Base-by-base conservation (phyloP, 2,797 vertebrate species). In the Sphenopsis melanotis region DNA sequence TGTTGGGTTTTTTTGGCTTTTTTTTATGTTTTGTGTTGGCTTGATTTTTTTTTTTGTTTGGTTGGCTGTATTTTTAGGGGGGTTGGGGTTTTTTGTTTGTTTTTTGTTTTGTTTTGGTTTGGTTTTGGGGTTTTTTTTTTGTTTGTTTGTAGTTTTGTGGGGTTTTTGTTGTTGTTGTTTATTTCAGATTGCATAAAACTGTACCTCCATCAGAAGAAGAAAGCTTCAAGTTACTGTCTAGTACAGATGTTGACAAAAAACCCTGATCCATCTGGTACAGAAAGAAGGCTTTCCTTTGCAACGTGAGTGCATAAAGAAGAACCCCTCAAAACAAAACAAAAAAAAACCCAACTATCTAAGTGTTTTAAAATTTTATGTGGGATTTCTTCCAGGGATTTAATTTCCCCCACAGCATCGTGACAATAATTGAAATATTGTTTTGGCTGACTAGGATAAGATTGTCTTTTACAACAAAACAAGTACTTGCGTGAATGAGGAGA, bases 361-460 rank as follows among this genome's bases (percentile, higher is more conserved):
- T 20, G 8, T 44, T 61, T 81, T 44, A 30, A 61, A 81, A 49
- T 36, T 57, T 8, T 49, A 18, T 34, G 18, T 22, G 10, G 2
- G 7, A 41, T 26, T 64, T 61, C 20, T 87, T 82, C 37, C 22
- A 53, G 32, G 5, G 18, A 22, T 74, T 21, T 12, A 41, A 6
- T 41, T 49, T 75, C 37, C 26, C 20, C 13, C 53, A 49, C 9
- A 66, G 0, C 2, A n/a, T 13, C 0, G 0, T 53, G 20, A 41
- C 34, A n/a, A 77, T 49, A 76, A 76, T 19, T 37, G n/a, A 17
- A 53, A 12, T 41, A 37, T 61, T 68, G 7, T 76, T 83, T 80
- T 46, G 23, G 8, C 21, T 80, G 32, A 47, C 13, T 69, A 9
- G 34, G 16, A 24, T 9, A 60, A 41, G 8, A 32, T 41, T 36